These are phyloP conservation scores for Agriopis aurantiaria DNA, from an alignment of 2,888 invertebrate genomes.

Conservation along the genomic window DNA sequence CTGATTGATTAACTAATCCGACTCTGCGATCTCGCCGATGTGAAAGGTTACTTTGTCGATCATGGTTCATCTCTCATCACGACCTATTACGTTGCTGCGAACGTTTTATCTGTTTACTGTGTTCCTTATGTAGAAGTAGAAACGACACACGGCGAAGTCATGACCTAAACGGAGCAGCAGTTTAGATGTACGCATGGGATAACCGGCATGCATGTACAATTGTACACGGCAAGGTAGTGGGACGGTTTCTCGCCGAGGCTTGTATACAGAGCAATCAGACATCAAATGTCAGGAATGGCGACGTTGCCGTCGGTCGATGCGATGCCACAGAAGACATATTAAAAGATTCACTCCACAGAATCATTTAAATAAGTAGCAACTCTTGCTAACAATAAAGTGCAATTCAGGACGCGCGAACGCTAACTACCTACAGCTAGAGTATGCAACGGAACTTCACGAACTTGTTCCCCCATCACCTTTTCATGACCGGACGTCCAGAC, in stretches of 20 bases:
- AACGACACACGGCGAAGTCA: constrained; percentile 60
- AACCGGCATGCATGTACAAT: constrained; percentile 64
- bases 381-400: no score
- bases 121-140: constrained; percentile 62
- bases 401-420: no score
- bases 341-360: no score
- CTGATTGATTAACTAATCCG: constrained; percentile 71
- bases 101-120: constrained; percentile 50
- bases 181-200: constrained; percentile 73
- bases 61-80: constrained; percentile 56
- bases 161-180: constrained; percentile 61
- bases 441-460: no score
- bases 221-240: constrained; percentile 59
- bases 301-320: constrained; percentile 58
- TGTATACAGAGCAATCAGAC: constrained; percentile 78
- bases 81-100: constrained; percentile 45
- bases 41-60: constrained; percentile 60
- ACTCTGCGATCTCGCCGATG: constrained; percentile 58
- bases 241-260: constrained; percentile 58
- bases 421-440: no score
- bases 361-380: no score
- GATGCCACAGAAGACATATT: constrained; percentile 27
- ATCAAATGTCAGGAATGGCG: constrained; percentile 78
- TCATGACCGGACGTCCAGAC: no score
- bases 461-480: no score